These are phyloP conservation scores for Eristalinus sepulchralis DNA, from an alignment of 2,888 invertebrate species.

Conservation along the genomic window DNA sequence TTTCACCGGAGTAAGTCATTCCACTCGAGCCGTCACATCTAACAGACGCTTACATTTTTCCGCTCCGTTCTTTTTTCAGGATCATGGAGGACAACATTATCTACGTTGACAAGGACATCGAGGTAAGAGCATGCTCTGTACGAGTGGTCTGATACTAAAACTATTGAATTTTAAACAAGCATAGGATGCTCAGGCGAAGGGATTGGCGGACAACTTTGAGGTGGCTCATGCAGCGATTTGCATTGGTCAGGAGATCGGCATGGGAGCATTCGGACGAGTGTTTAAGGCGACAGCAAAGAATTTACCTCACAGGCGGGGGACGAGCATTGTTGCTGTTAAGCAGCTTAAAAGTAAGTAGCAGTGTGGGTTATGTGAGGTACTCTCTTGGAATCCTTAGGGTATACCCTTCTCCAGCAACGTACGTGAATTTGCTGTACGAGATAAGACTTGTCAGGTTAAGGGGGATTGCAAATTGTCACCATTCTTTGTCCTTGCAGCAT, in stretches of 20 bases:
- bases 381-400: background rate
- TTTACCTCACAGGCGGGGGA: constrained; percentile 81
- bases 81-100: constrained; percentile 83
- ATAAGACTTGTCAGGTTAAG: too few relatives aligned
- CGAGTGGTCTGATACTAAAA: background rate
- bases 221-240: constrained; percentile 76
- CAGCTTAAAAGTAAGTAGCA: constrained; percentile 84
- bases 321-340: constrained; percentile 87
- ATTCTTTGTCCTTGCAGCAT: too few relatives aligned
- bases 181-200: constrained; percentile 77
- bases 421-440: background rate
- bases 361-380: background rate
- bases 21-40: background rate
- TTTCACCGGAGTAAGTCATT: constrained; percentile 52
- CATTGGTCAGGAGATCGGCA: constrained; percentile 83
- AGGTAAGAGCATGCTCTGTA: constrained; percentile 78
- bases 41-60: background rate
- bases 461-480: too few relatives aligned
- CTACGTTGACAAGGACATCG: constrained; percentile 83
- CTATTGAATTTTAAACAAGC: background rate
- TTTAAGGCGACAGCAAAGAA: constrained; percentile 85
- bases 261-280: constrained; percentile 89
- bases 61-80: constrained; percentile 64
- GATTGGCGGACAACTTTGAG: constrained; percentile 78
- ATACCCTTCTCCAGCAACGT: background rate